Evolutionary conservation across 2,113 vertebrate genomes (phyloP).

Genomic region (Hyla sarda): DNA sequence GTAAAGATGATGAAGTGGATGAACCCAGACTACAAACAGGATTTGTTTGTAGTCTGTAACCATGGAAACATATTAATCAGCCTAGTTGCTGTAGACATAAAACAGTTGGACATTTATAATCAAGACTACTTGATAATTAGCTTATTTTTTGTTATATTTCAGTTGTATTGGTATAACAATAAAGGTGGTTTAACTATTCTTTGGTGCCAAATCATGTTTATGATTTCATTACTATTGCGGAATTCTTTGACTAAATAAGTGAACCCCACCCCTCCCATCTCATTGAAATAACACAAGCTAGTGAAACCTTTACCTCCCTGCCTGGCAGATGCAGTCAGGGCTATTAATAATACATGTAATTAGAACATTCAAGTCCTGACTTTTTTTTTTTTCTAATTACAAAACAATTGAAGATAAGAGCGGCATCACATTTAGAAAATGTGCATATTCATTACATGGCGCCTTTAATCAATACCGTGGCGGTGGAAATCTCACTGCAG

Average conservation of each 20-base stretch:
- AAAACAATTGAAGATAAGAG: slow-evolving; percentile 72
- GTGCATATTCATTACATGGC: slow-evolving; percentile 68
- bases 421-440: slow-evolving; percentile 67
- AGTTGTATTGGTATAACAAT: too few species aligned
- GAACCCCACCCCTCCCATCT: background rate
- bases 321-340: slow-evolving; percentile 54
- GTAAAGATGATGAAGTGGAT: too few species aligned
- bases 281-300: slow-evolving; percentile 40
- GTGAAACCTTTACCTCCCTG: slow-evolving; percentile 64
- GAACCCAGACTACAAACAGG: too few species aligned
- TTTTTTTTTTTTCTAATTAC: slow-evolving; percentile 73
- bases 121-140: too few species aligned
- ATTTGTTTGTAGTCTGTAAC: too few species aligned
- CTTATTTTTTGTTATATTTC: too few species aligned
- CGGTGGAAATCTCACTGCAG: slow-evolving; percentile 70
- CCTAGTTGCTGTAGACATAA: too few species aligned
- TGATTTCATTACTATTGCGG: background rate
- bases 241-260: background rate
- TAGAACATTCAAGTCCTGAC: slow-evolving; percentile 63
- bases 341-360: slow-evolving; percentile 73
- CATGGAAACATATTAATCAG: too few species aligned
- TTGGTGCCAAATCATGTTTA: background rate
- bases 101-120: too few species aligned
- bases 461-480: slow-evolving; percentile 71
- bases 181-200: too few species aligned